Conservation (phyloP, 1,140 invertebrate species). For the Delia radicum region DNA sequence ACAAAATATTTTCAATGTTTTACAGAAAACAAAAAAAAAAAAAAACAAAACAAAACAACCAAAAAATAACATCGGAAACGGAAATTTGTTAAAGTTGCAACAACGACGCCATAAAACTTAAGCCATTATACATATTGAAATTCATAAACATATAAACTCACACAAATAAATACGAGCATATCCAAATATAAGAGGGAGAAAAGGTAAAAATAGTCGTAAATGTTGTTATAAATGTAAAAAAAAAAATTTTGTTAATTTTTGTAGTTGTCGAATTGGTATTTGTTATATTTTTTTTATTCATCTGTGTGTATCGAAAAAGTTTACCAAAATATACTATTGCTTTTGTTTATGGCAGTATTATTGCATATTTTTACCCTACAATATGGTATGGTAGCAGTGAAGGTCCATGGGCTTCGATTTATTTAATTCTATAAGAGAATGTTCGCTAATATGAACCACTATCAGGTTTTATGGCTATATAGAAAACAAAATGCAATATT, state of each 20-base stretch:
- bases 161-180: background rate
- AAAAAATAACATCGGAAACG: slow-evolving; percentile 9
- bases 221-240: background rate
- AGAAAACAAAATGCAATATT: too few species aligned
- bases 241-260: background rate
- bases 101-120: slow-evolving; percentile 13
- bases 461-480: too few species aligned
- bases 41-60: background rate
- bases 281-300: background rate
- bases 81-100: slow-evolving; percentile 24
- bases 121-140: slow-evolving; percentile 8
- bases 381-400: too few species aligned
- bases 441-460: too few species aligned
- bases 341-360: slow-evolving; percentile 12
- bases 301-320: background rate
- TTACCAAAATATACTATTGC: background rate
- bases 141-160: too few species aligned
- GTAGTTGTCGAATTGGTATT: background rate
- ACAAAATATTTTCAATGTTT: too few species aligned
- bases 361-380: background rate
- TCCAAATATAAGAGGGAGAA: background rate
- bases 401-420: too few species aligned
- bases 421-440: too few species aligned
- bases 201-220: background rate
- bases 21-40: too few species aligned